Evolutionary conservation across 2,888 invertebrate species (phyloP), one percentile per base, ranked within the genome.

Genomic region (Cryptus viduatorius): DNA sequence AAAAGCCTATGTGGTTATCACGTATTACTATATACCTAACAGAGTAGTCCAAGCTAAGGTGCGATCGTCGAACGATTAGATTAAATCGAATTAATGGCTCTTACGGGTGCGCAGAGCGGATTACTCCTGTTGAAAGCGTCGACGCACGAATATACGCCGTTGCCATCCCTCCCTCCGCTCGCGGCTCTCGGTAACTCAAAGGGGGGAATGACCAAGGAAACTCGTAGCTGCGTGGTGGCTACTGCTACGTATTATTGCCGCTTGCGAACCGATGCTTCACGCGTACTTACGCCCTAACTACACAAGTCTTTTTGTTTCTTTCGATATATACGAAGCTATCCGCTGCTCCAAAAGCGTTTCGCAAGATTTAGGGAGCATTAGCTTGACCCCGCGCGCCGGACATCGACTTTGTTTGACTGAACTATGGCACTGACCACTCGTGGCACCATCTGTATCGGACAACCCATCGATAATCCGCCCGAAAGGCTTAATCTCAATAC

Each of bases 371-470:
- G 10, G 14, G 42, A 59, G 42, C 42, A 24, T 29, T 12, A 24
- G 76, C 59, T 83, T 80, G 83, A 83, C 83, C 83, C 31, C 31
- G 46, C 14, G 16, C 56, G 31, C 42, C 42, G 44, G 44, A 12
- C 42, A 4, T 24, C 14, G 24, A 4, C 37, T 56, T 59, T 50
- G 14, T 16, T 24, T 14, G 8, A n/a, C 59, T 8, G 16, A 19
- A 37, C 37, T 37, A 7, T 8, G 37, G 10, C 10, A 19, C 31
- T 69, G 81, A 69, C 69, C 76, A 75, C 75, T 81, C 46, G 53
- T 16, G 75, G 56, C 56, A 37, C 92, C 92, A 92, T 90, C 90
- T 92, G 92, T 89, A 88, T 89, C 89, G 88, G 91, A 92, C 92
- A 89, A 89, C 86, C 71, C 78, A 84, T 84, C 88, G 88, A 72